Base-by-base conservation (phyloP, 2,888 invertebrate genomes). In the Ceramica pisi region DNA sequence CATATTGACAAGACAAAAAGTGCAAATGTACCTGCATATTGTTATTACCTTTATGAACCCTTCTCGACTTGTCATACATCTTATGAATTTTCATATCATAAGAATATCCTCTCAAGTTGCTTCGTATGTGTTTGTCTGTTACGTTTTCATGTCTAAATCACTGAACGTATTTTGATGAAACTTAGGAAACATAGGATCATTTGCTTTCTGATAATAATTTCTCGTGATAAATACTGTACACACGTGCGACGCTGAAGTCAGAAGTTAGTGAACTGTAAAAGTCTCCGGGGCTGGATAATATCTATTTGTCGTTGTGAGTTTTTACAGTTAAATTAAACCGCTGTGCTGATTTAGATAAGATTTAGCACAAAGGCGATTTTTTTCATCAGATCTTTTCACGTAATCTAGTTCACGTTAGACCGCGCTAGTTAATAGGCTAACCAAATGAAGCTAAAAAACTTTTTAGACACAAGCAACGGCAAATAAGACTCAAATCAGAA, bases 1-100 rank as follows among this genome's bases (percentile, higher is more conserved):
- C 57, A 59, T 73, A 23, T 67, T 55, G 53, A 50, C 61, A 23
- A 44, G 26, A 51, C 68, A 62, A 69, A 75, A 68, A 51, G 23
- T 65, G 56, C 23, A 53, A 69, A 75, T 46, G 51, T 62, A 59
- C 48, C 62, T 68, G 23, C 41, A 63, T 68, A 55, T 63, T 68
- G n/a, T n/a, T 59, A 75, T 67, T 46, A 59, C 38, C 31, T 48
- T 51, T 56, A 44, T 59, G 68, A 68, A 75, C 75, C 59, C 48
- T 31, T 26, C 26, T 75, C 48, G 69, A 69, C 48, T 63, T 64
- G 75, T 69, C 50, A 44, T 55, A 31, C 16, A 23, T 48, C 35
- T 19, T 59, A 53, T 48, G 61, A 63, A 61, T 67, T 4, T 31
- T 31, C 6, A 31, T 2, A 31, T n/a, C 46, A 31, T 66, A 23